A percentile compares a stretch with the other conserved stretches of the same genome.
Evolutionary conservation across 2,888 invertebrate species (phyloP).

Genomic region (Barypeithes pellucidus): DNA sequence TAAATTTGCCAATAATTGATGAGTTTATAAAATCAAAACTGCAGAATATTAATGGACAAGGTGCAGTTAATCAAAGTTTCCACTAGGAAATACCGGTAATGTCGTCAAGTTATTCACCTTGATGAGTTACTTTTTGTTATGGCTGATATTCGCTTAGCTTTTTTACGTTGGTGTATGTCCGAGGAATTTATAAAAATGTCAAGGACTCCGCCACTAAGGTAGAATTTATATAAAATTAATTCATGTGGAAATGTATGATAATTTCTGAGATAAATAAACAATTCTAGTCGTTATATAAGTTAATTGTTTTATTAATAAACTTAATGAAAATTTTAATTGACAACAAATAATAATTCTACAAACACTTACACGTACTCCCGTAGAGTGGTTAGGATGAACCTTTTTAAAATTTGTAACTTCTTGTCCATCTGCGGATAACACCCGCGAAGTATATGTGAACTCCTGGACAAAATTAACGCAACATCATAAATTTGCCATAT

Average conservation of each 20-base stretch:
- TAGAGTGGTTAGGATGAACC: too few species aligned
- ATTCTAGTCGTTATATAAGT: neutral
- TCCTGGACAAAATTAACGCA: too few species aligned
- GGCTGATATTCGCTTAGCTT: constrained; percentile 17
- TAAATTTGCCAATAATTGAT: too few species aligned
- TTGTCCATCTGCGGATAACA: too few species aligned
- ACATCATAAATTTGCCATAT: too few species aligned
- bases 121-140: constrained; percentile 21
- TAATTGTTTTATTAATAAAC: too few species aligned
- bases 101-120: constrained; percentile 21
- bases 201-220: constrained; percentile 5
- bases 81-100: constrained; percentile 20
- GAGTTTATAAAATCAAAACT: too few species aligned
- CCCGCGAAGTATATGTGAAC: too few species aligned
- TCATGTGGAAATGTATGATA: neutral
- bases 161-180: constrained; percentile 26
- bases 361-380: too few species aligned
- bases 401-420: too few species aligned
- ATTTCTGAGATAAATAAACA: neutral
- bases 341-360: too few species aligned
- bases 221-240: neutral
- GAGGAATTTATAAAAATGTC: constrained; percentile 41
- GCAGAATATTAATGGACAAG: neutral
- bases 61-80: neutral
- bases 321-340: too few species aligned